A percentile compares a stretch with the other conserved stretches of the same genome.
Conservation (phyloP, 1,140 invertebrate genomes). For the Caenorhabditis tropicalis region DNA sequence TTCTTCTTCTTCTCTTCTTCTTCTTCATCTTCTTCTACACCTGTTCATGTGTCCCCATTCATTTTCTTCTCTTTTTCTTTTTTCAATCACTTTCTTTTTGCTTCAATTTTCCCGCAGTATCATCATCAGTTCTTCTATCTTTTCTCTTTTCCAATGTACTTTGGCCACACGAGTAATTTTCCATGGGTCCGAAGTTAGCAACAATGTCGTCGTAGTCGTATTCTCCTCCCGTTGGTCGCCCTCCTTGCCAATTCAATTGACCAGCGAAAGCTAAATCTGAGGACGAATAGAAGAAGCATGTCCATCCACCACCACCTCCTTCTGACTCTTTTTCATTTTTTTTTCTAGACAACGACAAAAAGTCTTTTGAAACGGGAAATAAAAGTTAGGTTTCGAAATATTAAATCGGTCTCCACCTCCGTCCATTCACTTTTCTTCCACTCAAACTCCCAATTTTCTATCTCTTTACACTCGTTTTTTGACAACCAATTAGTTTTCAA, state of each 20-base stretch:
- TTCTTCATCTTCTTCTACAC: not conserved
- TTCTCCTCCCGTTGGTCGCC: constrained; percentile 1
- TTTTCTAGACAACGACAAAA: constrained; percentile 14
- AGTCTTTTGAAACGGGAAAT: constrained; percentile 26
- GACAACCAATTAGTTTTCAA: constrained; percentile 38
- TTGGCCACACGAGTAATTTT: constrained; percentile 39
- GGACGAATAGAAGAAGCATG: not conserved
- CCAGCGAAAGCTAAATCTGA: not conserved
- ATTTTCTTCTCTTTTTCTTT: not conserved
- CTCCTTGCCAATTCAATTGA: constrained; percentile 40
- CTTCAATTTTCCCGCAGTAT: not conserved
- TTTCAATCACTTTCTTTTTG: not conserved
- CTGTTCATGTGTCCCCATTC: constrained; percentile 42
- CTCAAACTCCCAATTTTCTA: not conserved
- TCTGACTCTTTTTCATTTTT: not conserved
- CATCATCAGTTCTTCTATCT: constrained; percentile 5
- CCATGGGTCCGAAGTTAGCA: constrained; percentile 35
- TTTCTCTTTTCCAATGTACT: constrained; percentile 1
- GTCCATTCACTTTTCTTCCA: not conserved
- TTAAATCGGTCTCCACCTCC: not conserved
- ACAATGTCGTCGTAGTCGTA: constrained; percentile 7
- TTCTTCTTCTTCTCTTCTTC: not conserved
- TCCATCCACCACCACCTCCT: not conserved
- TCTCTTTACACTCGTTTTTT: not conserved
- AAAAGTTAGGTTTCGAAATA: constrained; percentile 38